Evolutionary conservation across 92 coral and sea anemone species (phyloP), one percentile per base, ranked within the genome.

Genomic region (Epizoanthus rinbou): DNA sequence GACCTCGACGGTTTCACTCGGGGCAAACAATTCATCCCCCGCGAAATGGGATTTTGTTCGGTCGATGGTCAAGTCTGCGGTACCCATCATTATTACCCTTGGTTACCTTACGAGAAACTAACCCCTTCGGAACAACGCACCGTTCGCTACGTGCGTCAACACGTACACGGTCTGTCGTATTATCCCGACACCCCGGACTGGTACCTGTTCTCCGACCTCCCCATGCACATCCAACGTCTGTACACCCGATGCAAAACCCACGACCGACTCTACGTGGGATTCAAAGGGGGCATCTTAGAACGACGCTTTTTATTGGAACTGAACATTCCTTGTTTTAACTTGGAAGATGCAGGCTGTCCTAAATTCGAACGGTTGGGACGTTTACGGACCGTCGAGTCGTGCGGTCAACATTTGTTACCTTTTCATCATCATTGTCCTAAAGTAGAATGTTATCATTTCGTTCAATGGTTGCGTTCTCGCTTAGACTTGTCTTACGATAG

Each of bases 371-470:
- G 10, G 0, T 10, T 75, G 2, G 17, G 11, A 0, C 80, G 80
- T n/a, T 57, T 75, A 31, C 1, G 80, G 1, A 57, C 68, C 3
- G 18, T 75, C 3, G 5, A 0, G 0, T 75, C 80, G 0, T 75
- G 80, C 67, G 80, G 80, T 1, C 80, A 75, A 75, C 80, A 75
- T 58, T 0, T 2, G 6, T 0, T 2, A 1, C 3, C 18, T 9
- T 16, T 57, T 0, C 31, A 33, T 0, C 80, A 58, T 31, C 80
- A 75, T 35, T 75, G 80, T 17, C 80, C 76, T 72, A 72, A 5
- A 22, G 76, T 72, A 0, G 62, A 72, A 15, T 72, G 75, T 70
- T 43, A 43, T 70, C 75, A 70, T 45, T 70, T 70, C 1, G 75
- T 43, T 17, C 75, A 70, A 45, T 70, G 75, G 75, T 0, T 45